These are phyloP conservation scores for Tragelaphus scriptus DNA, from an alignment of 2,113 vertebrate species.

Conservation along the genomic window DNA sequence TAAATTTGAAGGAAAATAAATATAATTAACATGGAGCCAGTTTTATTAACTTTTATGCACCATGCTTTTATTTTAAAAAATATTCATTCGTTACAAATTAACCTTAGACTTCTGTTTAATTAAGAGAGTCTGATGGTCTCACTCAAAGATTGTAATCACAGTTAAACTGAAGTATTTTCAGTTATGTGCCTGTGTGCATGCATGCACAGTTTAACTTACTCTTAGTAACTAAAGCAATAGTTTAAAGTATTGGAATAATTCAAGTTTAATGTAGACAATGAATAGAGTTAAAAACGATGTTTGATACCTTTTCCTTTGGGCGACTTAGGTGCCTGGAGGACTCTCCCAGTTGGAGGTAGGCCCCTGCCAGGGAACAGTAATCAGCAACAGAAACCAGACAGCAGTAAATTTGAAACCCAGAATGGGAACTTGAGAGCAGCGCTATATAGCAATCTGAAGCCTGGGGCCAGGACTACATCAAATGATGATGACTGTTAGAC, in stretches of 20 bases:
- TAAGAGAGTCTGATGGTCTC: constrained; percentile 17
- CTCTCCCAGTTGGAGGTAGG: not conserved
- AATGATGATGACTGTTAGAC: not conserved
- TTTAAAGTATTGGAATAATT: not conserved
- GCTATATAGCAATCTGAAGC: not conserved
- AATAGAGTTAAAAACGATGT: not conserved
- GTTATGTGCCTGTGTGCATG: not conserved
- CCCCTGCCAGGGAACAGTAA: not conserved
- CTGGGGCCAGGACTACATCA: not conserved
- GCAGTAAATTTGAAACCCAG: not conserved
- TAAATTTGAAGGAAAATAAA: constrained; percentile 43
- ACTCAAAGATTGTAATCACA: constrained; percentile 41
- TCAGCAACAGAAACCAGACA: not conserved
- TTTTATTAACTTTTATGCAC: constrained; percentile 53
- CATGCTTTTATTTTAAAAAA: constrained; percentile 52
- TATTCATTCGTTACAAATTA: constrained; percentile 46
- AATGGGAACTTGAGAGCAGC: not conserved
- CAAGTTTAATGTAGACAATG: not conserved
- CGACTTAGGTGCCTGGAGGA: not conserved
- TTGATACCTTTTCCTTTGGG: not conserved
- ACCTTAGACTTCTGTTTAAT: constrained; percentile 43
- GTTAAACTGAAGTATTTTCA: constrained; percentile 37
- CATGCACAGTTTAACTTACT: not conserved
- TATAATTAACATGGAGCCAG: constrained; percentile 55
- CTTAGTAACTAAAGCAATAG: not conserved